These are phyloP conservation scores for Adelphocoris suturalis DNA, from an alignment of 2,888 invertebrate genomes.

Conservation along the genomic window DNA sequence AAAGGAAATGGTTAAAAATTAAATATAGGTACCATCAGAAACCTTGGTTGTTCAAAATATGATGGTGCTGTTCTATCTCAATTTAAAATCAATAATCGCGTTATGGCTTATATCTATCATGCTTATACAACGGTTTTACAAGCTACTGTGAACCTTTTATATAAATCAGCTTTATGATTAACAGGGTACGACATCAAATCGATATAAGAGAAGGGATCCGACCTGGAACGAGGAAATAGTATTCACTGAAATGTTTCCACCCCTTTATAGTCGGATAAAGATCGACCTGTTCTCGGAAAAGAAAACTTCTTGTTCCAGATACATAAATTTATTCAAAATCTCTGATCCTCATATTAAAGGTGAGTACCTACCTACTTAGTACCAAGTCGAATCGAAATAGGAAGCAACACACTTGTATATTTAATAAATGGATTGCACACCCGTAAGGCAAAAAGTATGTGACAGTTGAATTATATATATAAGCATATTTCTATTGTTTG, in stretches of 20 bases:
- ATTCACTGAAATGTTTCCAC: constrained; percentile 72
- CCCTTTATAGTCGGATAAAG: constrained; percentile 67
- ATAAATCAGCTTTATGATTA: neutral
- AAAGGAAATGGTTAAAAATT: too few relatives aligned
- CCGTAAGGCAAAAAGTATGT: too few relatives aligned
- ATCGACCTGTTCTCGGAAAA: constrained; percentile 63
- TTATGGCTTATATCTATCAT: too few relatives aligned
- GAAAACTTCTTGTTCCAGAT: constrained; percentile 55
- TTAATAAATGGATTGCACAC: neutral
- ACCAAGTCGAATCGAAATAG: neutral
- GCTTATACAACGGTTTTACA: too few relatives aligned
- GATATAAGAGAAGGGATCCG: constrained; percentile 42
- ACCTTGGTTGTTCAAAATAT: too few relatives aligned
- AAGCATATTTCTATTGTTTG: too few relatives aligned
- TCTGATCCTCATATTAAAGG: constrained; percentile 70
- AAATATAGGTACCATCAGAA: too few relatives aligned
- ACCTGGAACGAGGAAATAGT: constrained; percentile 70
- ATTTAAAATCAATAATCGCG: too few relatives aligned
- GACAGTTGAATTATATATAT: too few relatives aligned
- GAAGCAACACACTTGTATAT: too few relatives aligned
- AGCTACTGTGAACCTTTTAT: too few relatives aligned
- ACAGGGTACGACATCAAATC: constrained; percentile 70
- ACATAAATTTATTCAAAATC: constrained; percentile 62
- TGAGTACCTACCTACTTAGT: neutral
- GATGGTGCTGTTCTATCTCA: too few relatives aligned